Evolutionary conservation across 2,888 invertebrate species (phyloP).

Genomic region (Drosophila buzzatii): DNA sequence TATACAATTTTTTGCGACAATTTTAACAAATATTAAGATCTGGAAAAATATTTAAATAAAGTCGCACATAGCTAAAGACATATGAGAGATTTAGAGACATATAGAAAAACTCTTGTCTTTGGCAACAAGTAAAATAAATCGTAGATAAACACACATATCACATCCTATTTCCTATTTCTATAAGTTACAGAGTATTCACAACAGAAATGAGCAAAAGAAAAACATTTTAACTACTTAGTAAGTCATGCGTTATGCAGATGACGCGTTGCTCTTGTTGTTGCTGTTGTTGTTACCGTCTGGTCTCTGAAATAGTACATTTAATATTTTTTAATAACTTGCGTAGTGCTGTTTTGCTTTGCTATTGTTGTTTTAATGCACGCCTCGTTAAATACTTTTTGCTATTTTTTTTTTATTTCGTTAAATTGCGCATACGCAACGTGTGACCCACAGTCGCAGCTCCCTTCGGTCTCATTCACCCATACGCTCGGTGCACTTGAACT

Average conservation of each 20-base stretch:
- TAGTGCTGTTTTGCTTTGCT: constrained; percentile 32
- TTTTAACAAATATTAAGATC: too few species aligned
- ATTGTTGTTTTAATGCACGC: constrained; percentile 69
- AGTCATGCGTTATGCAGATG: constrained; percentile 75
- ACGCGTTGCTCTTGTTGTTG: constrained; percentile 53
- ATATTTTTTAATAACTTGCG: constrained; percentile 65
- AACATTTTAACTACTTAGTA: constrained; percentile 50
- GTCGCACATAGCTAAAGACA: too few species aligned
- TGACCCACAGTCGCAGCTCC: constrained; percentile 38
- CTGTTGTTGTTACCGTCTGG: constrained; percentile 26
- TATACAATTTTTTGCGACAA: too few species aligned
- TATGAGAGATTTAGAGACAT: too few species aligned
- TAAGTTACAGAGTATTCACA: constrained; percentile 31
- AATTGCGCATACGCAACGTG: constrained; percentile 78
- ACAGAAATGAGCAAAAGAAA: constrained; percentile 33
- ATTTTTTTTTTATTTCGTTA: constrained; percentile 25
- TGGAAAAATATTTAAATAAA: too few species aligned
- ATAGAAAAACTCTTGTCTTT: too few species aligned
- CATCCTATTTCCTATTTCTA: too few species aligned
- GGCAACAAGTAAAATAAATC: too few species aligned
- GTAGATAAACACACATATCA: background rate
- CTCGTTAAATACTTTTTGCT: constrained; percentile 72
- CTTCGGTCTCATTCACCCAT: constrained; percentile 13
- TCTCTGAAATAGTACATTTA: constrained; percentile 70
- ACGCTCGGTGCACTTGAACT: constrained; percentile 66